A percentile compares a stretch with the other conserved stretches of the same genome.
Evolutionary conservation across 92 coral and sea anemone species (phyloP).

Genomic region (Epizoanthus scotinus): DNA sequence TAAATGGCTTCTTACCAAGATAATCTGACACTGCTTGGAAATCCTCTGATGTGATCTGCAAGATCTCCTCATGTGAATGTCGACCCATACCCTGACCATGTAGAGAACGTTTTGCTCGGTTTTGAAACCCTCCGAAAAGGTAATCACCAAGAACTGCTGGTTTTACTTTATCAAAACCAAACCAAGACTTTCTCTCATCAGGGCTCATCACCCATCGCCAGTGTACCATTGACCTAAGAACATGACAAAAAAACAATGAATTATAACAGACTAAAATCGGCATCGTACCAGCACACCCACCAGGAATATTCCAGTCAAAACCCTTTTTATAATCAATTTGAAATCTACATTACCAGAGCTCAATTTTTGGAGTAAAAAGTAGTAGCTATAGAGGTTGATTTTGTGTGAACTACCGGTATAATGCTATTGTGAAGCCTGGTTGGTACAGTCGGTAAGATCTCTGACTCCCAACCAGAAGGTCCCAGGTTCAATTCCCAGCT

Average conservation of each 20-base stretch:
- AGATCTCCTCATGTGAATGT: conserved; percentile 60
- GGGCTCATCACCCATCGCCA: conserved; percentile 68
- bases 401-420: too few species aligned
- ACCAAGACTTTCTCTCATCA: conserved; percentile 30
- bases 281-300: too few species aligned
- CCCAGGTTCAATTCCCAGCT: too few species aligned
- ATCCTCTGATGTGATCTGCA: conserved; percentile 57
- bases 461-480: too few species aligned
- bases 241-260: neutral
- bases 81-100: conserved; percentile 73
- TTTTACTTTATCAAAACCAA: conserved; percentile 31
- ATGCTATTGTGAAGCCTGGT: too few species aligned
- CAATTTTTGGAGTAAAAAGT: too few species aligned
- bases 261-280: neutral
- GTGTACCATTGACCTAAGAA: conserved; percentile 61
- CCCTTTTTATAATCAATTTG: too few species aligned
- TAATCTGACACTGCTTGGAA: conserved; percentile 55
- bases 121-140: conserved; percentile 33
- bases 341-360: too few species aligned
- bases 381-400: too few species aligned
- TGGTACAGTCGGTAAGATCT: too few species aligned
- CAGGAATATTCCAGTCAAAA: neutral
- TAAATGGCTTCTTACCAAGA: conserved; percentile 50
- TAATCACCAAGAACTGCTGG: conserved; percentile 50
- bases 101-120: conserved; percentile 22